Base-by-base conservation (phyloP, 64 coral and sea anemone species). In the Stichodactyla helianthus region DNA sequence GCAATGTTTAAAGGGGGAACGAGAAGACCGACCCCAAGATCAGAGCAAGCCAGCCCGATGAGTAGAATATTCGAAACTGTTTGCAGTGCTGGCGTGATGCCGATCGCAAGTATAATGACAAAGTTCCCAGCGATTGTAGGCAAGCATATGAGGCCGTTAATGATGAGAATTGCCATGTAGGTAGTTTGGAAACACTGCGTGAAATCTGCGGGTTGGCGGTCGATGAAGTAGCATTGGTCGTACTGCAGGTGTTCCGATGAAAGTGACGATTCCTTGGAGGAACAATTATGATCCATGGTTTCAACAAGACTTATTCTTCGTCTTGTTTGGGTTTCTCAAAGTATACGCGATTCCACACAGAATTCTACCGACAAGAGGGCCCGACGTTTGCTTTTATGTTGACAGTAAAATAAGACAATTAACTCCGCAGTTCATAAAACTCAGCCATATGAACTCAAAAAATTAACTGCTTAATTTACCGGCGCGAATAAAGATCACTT, bases 1-100 rank as follows among this genome's bases (percentile, higher is more conserved):
- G 58, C 89, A 13, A 82, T 86, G 20, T 91, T 65, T 19, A 86
- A 31, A 11, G 89, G 83, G 7, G 84, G 76, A 2, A 86, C 84
- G 5, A 91, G 19, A 7, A 91, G 65, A 5, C 89, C 89, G 77
- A 91, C 84, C 1, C 63, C 71, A 18, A 91, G 9, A 63, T 91
- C 84, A 7, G 84, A 86, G 19, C 84, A 51, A 2, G 89, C 89
- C 6, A 91, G 89, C 10, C 84, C 77, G 57, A 71, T 54, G 5
- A 91, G 56, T 20, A 91, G 27, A 1, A 81, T 57, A 28, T 79
- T 65, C 5, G 89, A 81, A 23, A 82, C 18, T 5, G 89, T 86
- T 13, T 77, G 89, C 20, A 91, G 55, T 4, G 70, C 44, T 53
- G 89, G 71, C 4, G 71, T 91, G 7, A 19, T 52, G 5, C 16